A percentile compares a stretch with the other conserved stretches of the same genome.
Conservation (phyloP, 2,888 invertebrate genomes). For the Rhogogaster chlorosoma region DNA sequence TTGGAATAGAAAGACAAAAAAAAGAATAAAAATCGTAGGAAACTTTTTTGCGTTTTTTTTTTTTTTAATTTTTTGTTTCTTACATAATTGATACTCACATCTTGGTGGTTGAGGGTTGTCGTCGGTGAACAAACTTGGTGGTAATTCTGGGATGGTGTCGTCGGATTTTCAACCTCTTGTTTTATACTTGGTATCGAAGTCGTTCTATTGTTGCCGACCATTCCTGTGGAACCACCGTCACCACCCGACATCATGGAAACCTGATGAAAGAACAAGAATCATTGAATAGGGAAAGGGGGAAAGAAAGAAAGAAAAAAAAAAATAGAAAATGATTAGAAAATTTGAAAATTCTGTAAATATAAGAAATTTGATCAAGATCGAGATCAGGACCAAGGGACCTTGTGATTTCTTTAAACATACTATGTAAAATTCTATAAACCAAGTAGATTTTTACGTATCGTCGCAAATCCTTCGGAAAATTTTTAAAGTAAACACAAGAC, state of each 20-base stretch:
- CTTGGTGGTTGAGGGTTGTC: slow-evolving; percentile 76
- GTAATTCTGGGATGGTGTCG: slow-evolving; percentile 74
- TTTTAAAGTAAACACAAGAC: no score
- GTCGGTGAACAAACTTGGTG: slow-evolving; percentile 76
- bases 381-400: no score
- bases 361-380: background rate
- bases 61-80: background rate
- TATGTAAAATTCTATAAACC: no score
- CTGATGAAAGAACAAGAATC: slow-evolving; percentile 73
- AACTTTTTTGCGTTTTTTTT: background rate
- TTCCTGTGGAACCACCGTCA: slow-evolving; percentile 66
- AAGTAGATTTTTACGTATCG: no score
- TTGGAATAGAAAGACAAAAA: no score
- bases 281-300: no score
- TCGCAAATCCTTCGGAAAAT: no score
- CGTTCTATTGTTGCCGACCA: slow-evolving; percentile 75
- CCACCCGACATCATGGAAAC: slow-evolving; percentile 86
- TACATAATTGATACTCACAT: slow-evolving; percentile 65
- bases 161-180: slow-evolving; percentile 81
- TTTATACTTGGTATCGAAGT: slow-evolving; percentile 79
- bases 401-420: no score
- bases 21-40: background rate
- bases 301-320: background rate
- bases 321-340: background rate
- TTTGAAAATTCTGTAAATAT: background rate